Percentiles rank a stretch among this genome's conserved stretches.
These are phyloP conservation scores for Scelioninae gen. 2 DNA, from an alignment of 2,888 invertebrate genomes.

Conservation along the genomic window DNA sequence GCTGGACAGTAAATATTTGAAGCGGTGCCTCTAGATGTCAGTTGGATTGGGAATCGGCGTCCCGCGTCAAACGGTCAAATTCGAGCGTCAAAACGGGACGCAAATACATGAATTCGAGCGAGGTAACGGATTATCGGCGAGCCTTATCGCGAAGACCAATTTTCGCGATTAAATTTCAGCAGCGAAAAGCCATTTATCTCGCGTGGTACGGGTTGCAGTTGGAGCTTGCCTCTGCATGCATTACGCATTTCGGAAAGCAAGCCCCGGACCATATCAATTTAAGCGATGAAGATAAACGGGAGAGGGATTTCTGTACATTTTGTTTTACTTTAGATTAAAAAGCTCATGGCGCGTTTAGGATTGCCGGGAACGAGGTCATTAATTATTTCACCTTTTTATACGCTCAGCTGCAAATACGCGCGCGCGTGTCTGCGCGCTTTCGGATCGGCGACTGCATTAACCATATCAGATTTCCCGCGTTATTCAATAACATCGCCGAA, in stretches of 20 bases:
- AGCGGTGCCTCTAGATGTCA: no score
- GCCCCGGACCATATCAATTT: slow-evolving; percentile 51
- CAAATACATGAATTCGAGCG: background rate
- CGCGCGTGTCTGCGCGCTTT: no score
- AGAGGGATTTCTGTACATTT: slow-evolving; percentile 49
- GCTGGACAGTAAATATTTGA: slow-evolving; percentile 19
- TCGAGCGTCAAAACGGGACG: slow-evolving; percentile 8
- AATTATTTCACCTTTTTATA: slow-evolving; percentile 46
- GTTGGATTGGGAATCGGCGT: no score
- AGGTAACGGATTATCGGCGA: slow-evolving; percentile 15
- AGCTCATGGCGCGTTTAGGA: slow-evolving; percentile 51
- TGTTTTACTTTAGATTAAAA: slow-evolving; percentile 55
- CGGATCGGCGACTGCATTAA: slow-evolving; percentile 22
- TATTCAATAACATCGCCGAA: background rate
- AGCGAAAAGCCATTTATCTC: slow-evolving; percentile 46
- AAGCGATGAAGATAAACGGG: slow-evolving; percentile 57
- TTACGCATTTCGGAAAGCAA: slow-evolving; percentile 46
- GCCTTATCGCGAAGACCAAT: slow-evolving; percentile 26
- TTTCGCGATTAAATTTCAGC: slow-evolving; percentile 47
- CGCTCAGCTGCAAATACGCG: background rate
- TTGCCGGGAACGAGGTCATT: slow-evolving; percentile 39
- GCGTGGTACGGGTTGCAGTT: slow-evolving; percentile 29
- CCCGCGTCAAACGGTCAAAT: no score
- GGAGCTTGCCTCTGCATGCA: slow-evolving; percentile 27
- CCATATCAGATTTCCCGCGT: slow-evolving; percentile 19